phyloP scores from a whole-genome alignment of 2,888 invertebrate genomes.

The Agrochola lota region DNA sequence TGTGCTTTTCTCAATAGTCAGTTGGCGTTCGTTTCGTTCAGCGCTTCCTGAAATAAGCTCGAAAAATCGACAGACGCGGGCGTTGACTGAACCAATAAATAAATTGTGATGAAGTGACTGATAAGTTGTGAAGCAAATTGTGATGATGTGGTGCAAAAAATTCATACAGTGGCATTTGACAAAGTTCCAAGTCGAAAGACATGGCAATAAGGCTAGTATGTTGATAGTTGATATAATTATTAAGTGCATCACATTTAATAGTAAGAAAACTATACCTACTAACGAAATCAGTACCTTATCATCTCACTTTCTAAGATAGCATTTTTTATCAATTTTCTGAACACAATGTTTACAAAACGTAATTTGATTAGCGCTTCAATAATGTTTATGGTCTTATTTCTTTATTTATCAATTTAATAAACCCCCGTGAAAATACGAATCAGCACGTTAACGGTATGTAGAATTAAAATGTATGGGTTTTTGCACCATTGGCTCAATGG shows the following conservation, averaged over 20 bases:
- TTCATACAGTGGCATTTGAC: conserved; percentile 42
- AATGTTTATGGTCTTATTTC: neutral
- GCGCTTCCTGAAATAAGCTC: neutral
- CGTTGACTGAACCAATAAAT: neutral
- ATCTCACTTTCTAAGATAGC: conserved; percentile 28
- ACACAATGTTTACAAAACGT: conserved; percentile 19
- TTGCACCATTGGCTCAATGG: neutral
- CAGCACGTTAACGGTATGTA: neutral
- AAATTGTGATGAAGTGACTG: conserved; percentile 14
- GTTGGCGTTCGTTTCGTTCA: too few species aligned
- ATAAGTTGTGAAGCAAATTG: neutral
- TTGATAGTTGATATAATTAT: conserved; percentile 14
- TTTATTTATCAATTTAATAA: neutral
- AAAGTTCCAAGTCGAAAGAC: conserved; percentile 12
- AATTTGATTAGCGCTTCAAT: conserved; percentile 2
- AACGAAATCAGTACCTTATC: conserved; percentile 45
- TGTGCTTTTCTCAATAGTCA: neutral
- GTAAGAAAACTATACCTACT: conserved; percentile 9
- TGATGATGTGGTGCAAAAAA: conserved; percentile 50
- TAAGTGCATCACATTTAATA: conserved; percentile 7
- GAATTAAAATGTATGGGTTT: neutral
- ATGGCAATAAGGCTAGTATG: conserved; percentile 38
- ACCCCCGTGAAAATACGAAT: neutral
- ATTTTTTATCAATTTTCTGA: conserved; percentile 40
- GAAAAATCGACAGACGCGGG: too few species aligned